Evolutionary conservation across 2,888 invertebrate species (phyloP), one percentile per base, ranked within the genome.

Genomic region (Sarcophaga rosellei): DNA sequence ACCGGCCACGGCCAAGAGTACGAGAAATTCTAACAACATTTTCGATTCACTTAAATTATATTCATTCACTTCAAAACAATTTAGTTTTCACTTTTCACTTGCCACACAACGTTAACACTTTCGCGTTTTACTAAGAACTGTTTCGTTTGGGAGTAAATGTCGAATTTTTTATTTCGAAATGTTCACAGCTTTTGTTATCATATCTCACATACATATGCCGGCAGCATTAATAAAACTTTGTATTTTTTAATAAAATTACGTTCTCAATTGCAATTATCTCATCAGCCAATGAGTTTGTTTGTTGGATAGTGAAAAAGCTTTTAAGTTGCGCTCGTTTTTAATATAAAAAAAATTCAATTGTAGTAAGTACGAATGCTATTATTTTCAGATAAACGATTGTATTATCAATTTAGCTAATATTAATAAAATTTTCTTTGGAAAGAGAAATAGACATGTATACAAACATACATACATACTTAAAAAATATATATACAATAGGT

Each of bases 11-110:
- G 74, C 65, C 6, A 88, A 35, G 2, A 90, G 59, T 11, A 89
- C 79, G 20, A 89, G 8, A 65, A 88, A 90, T 87, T 90, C 90
- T 73, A 90, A 77, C 84, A 89, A 74, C 90, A 90, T 90, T 75
- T 84, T 88, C 15, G 57, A 57, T 25, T 6, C 0, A 53, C 8
- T 35, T 35, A 8, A 35, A 35, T 35, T 35, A 21, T 20, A 8
- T 62, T 66, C 12, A 63, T 66, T 72, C 45, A 68, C 21, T 25
- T 10, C 44, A 57, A 21, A 47, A 8, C 15, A 12, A 53, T 10
- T 17, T 61, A 20, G 11, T 61, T 63, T 35, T 70, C 17, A n/a
- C n/a, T 53, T 23, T 61, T 61, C 15, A 53, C 17, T 35, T 35
- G 35, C 0, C 35, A 10, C 35, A 10, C 35, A 75, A 81, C 68